Evolutionary conservation across 2,113 vertebrate genomes (phyloP), one percentile per base, ranked within the genome.

Genomic region (Abramis brama): DNA sequence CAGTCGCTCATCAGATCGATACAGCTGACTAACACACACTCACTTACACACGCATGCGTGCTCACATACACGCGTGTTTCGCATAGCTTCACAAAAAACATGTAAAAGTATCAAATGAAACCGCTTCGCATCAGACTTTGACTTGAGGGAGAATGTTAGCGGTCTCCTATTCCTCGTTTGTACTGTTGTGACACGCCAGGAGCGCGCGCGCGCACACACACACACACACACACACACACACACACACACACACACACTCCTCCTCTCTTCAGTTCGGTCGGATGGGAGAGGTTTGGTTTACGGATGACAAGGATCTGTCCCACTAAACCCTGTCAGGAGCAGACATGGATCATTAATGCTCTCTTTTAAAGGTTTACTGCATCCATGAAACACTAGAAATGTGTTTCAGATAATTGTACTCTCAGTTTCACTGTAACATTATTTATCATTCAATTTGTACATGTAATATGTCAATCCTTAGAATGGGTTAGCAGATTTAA

Each of bases 251-350:
- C 27, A 36, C 66, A 71, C 68, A 71, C 68, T 23, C 36, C 25
- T 30, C n/a, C 30, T 36, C 66, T 13, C 11, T 13, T 13, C 47
- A 47, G 39, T 43, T 68, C 66, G 4, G 64, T 71, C 33, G 7
- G 68, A 71, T 71, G 68, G 68, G 68, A 71, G 68, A 33, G 68
- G 68, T 23, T 36, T 66, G 5, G 15, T 70, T 70, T 66, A 23
- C 68, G 19, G 33, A 71, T 71, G 33, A 71, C 68, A 39, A 39
- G 21, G 27, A 66, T 66, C 6, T 66, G 27, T 66, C 12, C 62
- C 25, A 30, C 60, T 13, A 64, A 30, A 8, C 55, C 50, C 15
- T 7, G 52, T 3, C 19, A 8, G 6, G 21, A 9, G 55, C 25
- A 1, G 27, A 64, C 12, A 64, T 2, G 5, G 12, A 62, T 62